Base-by-base conservation (phyloP, 2,797 vertebrate species). In the Danio albolineatus region DNA sequence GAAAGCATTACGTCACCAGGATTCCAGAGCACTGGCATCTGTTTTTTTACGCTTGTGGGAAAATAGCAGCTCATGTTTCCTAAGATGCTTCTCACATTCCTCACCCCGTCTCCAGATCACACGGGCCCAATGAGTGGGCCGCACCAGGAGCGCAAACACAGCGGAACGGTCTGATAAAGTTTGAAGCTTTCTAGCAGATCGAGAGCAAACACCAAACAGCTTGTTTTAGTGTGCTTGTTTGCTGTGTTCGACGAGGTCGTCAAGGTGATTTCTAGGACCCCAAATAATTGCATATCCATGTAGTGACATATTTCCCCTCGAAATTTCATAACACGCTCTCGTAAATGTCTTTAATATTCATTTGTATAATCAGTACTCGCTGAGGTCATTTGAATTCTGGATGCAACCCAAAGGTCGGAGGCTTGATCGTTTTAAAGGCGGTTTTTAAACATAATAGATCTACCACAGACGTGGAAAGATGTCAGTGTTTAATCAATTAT, bases 21-120 rank as follows among this genome's bases (percentile, higher is more conserved):
- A 93, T 93, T 93, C 92, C 92, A 93, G 87, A 92, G 90, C 83
- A 85, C 77, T 86, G 88, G 89, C 85, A 89, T 90, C 89, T 91
- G 89, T 92, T 93, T 94, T 95, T 93, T 93, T 92, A 93, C 92
- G 92, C 94, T 94, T 95, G 94, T 97, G 96, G 96, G 96, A 98
- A 98, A 97, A 95, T 94, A 95, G 90, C 94, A 93, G 93, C 91
- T 94, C 92, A 92, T 93, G 93, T 95, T 96, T 96, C 94, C 91
- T 91, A 92, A 91, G 92, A 95, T 94, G 94, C 91, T 95, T 93
- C 94, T 91, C 88, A 92, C 94, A 96, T 95, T 94, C 93, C 93
- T 94, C 94, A 92, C 91, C 90, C 93, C 92, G 93, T 93, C 93
- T 94, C 91, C 91, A 95, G 92, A 94, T 94, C 88, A 92, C 82